Base-by-base conservation (phyloP, 2,113 vertebrate species). In the Phycodurus eques region DNA sequence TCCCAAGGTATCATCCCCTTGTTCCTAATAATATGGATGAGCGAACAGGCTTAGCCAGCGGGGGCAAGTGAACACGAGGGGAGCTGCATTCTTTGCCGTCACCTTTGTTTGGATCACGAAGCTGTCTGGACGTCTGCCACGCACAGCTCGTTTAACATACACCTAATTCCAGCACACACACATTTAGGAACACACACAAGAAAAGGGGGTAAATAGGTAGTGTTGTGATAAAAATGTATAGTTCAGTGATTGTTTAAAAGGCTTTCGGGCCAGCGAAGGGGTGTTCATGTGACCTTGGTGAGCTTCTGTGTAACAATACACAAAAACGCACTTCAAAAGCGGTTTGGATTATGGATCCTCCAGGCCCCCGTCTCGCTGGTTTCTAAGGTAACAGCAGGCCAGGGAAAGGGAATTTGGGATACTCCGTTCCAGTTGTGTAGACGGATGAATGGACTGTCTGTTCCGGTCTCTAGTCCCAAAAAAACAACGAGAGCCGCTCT, bases 361-460 rank as follows among this genome's bases (percentile, higher is more conserved):
- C 5, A 79, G 74, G 81, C 76, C 80, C 19, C 19, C 71, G 73
- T 85, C 87, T 80, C 42, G 49, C 69, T 67, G 80, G 90, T 87
- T 90, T 88, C 90, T 84, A 90, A 64, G 83, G 89, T 84, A 88
- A 91, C 89, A 71, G 85, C 82, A 84, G 81, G 72, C 79, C 35
- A 67, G 70, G 72, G 73, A 33, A 56, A 84, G 81, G 86, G 88
- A 90, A 85, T 84, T 76, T 72, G 83, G 31, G 81, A 88, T 89
- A 83, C 85, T 85, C 85, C 68, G 43, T 71, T 86, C 83, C 80
- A 79, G 85, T 89, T 83, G 81, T 83, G 86, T 83, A 83, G 80
- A 80, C 43, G 53, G 84, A 91, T 89, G 88, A 91, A 90, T 89
- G 85, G 83, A 77, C 80, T 78, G 78, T 87, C 87, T 91, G 89